phyloP scores from a whole-genome alignment of 2,113 vertebrate genomes.

The Caranx ignobilis region DNA sequence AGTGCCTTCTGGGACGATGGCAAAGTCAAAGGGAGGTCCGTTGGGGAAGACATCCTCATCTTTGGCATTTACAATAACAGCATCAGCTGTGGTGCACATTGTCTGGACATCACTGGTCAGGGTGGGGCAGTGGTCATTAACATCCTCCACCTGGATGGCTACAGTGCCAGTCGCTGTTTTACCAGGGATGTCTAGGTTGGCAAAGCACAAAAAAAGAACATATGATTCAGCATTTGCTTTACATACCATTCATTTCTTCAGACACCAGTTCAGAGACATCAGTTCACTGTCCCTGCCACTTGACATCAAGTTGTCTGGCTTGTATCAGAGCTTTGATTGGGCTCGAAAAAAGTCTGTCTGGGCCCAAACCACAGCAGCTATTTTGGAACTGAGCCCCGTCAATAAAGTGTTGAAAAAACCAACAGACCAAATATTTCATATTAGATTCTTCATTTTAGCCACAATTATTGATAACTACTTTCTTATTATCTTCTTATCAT shows the following conservation, averaged over 20 bases:
- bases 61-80: slow-evolving; percentile 83
- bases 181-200: slow-evolving; percentile 67
- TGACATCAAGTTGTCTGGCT: too few relatives aligned
- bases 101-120: slow-evolving; percentile 75
- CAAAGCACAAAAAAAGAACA: slow-evolving; percentile 19
- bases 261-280: background rate
- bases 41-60: slow-evolving; percentile 88
- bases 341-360: too few relatives aligned
- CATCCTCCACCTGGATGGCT: slow-evolving; percentile 87
- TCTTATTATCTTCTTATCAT: too few relatives aligned
- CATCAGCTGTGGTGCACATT: slow-evolving; percentile 81
- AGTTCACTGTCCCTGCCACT: too few relatives aligned
- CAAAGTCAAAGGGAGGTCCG: slow-evolving; percentile 87
- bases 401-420: too few relatives aligned
- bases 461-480: too few relatives aligned
- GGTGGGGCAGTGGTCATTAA: slow-evolving; percentile 92
- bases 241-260: background rate
- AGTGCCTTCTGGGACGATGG: slow-evolving; percentile 83
- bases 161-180: slow-evolving; percentile 93
- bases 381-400: too few relatives aligned
- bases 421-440: too few relatives aligned
- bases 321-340: too few relatives aligned
- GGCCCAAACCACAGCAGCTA: too few relatives aligned
- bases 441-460: too few relatives aligned
- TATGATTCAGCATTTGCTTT: background rate